Evolutionary conservation across 2,888 invertebrate genomes (phyloP).

Genomic region (Nemapogon koenigi): DNA sequence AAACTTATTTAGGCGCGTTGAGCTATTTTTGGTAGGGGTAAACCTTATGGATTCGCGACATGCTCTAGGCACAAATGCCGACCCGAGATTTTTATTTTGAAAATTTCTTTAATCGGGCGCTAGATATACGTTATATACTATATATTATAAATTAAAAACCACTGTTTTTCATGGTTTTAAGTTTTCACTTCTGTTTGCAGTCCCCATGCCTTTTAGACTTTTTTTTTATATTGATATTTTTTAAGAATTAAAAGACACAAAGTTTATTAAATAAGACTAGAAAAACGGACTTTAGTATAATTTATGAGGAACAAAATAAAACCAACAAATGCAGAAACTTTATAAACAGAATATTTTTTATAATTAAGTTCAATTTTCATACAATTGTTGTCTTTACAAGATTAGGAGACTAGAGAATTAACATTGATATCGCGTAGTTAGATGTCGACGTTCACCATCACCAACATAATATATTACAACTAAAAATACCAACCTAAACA

Average conservation of each 20-base stretch:
- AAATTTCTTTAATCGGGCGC: no score
- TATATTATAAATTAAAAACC: no score
- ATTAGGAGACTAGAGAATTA: constrained; percentile 60
- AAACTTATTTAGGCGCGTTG: no score
- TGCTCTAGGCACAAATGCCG: no score
- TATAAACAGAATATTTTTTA: constrained; percentile 55
- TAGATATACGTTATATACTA: no score
- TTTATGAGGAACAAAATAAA: constrained; percentile 19
- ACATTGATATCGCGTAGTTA: constrained; percentile 24
- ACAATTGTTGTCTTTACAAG: constrained; percentile 59
- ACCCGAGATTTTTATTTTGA: no score
- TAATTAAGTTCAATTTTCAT: constrained; percentile 49
- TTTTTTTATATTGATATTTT: background rate
- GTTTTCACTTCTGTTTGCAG: no score
- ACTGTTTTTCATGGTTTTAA: no score
- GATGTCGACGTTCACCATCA: constrained; percentile 4
- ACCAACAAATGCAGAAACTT: constrained; percentile 49
- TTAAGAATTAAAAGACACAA: background rate
- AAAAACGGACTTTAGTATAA: background rate
- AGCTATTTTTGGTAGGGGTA: no score
- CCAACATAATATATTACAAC: constrained; percentile 22
- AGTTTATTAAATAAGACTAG: background rate
- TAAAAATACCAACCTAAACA: constrained; percentile 39
- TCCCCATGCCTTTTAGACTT: no score
- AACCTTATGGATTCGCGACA: no score